Percentiles rank a stretch among this genome's conserved stretches.
Evolutionary conservation across 2,888 invertebrate species (phyloP).

Genomic region (Pilophorus perplexus): DNA sequence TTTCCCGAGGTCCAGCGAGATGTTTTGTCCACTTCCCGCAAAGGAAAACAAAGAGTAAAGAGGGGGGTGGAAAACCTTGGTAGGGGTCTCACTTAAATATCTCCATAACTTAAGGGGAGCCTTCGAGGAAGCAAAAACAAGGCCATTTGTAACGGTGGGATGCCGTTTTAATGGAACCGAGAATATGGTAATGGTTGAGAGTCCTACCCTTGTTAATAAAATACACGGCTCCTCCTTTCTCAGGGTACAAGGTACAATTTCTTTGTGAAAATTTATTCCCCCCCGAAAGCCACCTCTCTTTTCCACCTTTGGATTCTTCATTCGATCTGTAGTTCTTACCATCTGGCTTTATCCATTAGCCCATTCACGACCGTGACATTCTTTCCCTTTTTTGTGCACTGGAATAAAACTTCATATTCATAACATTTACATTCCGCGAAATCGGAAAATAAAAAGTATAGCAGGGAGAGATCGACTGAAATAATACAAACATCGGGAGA

Average conservation of each 20-base stretch:
- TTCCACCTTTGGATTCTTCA: slow-evolving; percentile 7
- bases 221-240: slow-evolving; percentile 27
- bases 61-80: background rate
- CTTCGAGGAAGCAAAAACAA: slow-evolving; percentile 33
- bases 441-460: too few species aligned
- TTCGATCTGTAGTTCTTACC: slow-evolving; percentile 8
- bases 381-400: too few species aligned
- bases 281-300: slow-evolving; percentile 4
- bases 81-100: slow-evolving; percentile 30
- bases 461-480: too few species aligned
- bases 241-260: background rate
- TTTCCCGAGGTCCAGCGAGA: too few species aligned
- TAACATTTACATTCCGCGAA: too few species aligned
- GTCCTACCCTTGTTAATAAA: slow-evolving; percentile 35
- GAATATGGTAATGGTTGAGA: slow-evolving; percentile 36
- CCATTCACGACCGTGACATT: too few species aligned
- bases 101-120: slow-evolving; percentile 32
- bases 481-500: too few species aligned
- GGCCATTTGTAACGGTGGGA: slow-evolving; percentile 34
- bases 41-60: background rate
- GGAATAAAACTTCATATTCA: too few species aligned
- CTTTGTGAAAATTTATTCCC: slow-evolving; percentile 10
- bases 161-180: slow-evolving; percentile 37
- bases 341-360: too few species aligned
- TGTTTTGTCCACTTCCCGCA: slow-evolving; percentile 3